Conservation (phyloP, 2,113 vertebrate genomes). For the Rhinolophus ferrumequinum region DNA sequence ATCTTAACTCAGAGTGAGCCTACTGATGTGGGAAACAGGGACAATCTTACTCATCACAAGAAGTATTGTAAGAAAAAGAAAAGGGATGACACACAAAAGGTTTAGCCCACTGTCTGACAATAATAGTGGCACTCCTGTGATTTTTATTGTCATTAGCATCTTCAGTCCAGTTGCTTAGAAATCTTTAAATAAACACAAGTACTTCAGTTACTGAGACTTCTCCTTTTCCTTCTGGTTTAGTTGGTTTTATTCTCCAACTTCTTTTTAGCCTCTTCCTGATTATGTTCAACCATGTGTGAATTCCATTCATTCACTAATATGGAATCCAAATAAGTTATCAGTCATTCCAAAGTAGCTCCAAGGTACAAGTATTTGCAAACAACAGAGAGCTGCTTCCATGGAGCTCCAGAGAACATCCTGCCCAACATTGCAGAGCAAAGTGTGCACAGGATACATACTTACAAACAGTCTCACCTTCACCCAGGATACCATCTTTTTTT, state of each 20-base stretch:
- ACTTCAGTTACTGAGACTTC: background rate
- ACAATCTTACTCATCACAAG: background rate
- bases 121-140: fast-evolving
- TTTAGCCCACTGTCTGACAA: background rate
- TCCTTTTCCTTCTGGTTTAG: background rate
- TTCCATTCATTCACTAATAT: constrained; percentile 13
- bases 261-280: background rate
- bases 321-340: background rate
- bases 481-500: constrained; percentile 49
- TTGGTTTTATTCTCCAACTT: background rate
- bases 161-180: background rate
- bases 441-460: background rate
- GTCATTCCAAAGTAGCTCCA: background rate
- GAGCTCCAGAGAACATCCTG: background rate
- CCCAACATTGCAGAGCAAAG: background rate
- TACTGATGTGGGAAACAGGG: too few species aligned
- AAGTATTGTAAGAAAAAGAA: background rate
- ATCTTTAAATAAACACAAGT: background rate
- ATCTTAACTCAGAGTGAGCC: background rate
- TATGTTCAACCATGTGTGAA: background rate
- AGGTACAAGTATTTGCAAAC: background rate
- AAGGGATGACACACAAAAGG: background rate
- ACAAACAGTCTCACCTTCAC: constrained; percentile 61
- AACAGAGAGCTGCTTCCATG: background rate
- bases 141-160: background rate